Conservation (phyloP, 2,113 vertebrate genomes). For the Trachemys scripta region DNA sequence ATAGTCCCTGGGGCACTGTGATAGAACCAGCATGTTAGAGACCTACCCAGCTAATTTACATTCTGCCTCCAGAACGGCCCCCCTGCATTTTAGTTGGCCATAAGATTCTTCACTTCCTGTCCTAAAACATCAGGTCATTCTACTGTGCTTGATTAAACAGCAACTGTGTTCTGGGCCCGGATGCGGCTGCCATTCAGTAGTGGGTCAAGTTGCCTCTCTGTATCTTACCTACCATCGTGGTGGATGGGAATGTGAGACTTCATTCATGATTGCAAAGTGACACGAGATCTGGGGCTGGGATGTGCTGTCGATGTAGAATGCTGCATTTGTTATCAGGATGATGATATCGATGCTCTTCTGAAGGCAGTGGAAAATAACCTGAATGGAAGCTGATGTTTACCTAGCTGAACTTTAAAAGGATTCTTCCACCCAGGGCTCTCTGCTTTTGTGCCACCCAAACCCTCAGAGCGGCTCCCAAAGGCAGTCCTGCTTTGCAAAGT, state of each 20-base stretch:
- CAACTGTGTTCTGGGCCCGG: neutral
- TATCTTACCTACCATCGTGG: neutral
- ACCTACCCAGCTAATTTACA: slow-evolving; percentile 39
- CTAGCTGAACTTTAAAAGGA: neutral
- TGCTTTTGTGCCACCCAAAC: fast-evolving
- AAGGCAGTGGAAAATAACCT: neutral
- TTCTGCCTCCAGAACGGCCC: neutral
- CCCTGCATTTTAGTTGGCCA: fast-evolving
- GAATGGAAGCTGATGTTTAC: neutral
- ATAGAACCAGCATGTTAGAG: fast-evolving
- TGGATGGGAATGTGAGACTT: neutral
- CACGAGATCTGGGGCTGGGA: neutral
- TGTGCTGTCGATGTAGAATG: neutral
- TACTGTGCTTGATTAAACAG: neutral
- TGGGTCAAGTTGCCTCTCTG: neutral
- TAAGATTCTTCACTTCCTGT: fast-evolving
- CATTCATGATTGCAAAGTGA: neutral
- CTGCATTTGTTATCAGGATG: neutral
- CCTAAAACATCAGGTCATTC: fast-evolving
- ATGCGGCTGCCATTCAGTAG: fast-evolving
- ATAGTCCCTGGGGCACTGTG: fast-evolving
- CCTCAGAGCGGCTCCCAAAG: neutral
- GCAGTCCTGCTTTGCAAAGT: neutral
- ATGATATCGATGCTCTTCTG: neutral
- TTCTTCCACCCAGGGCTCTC: fast-evolving